Evolutionary conservation across 1,140 invertebrate species (phyloP).

Genomic region (Maniola jurtina): DNA sequence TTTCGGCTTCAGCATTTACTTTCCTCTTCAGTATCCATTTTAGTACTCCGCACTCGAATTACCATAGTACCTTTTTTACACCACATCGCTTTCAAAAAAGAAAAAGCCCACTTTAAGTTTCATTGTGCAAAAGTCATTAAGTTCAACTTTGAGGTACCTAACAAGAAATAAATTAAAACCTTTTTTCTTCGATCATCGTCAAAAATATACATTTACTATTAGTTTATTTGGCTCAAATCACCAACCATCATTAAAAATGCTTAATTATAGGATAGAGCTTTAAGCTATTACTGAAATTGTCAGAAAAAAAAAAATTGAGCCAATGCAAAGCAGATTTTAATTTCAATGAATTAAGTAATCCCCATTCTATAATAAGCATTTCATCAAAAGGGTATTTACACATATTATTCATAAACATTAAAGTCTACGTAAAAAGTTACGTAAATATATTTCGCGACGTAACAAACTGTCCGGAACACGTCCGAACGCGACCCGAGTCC

Average conservation of each 20-base stretch:
- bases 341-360: not conserved
- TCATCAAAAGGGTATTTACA: not conserved
- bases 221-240: no score
- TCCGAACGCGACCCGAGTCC: constrained; percentile 3
- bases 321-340: no score
- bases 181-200: no score
- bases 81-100: constrained; percentile 7
- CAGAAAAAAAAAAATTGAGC: no score
- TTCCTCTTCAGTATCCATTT: constrained; percentile 41
- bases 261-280: no score
- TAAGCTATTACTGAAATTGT: no score
- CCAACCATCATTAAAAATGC: no score
- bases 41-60: constrained; percentile 10
- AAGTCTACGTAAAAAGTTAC: constrained; percentile 23
- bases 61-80: not conserved
- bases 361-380: not conserved
- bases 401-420: no score
- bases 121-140: not conserved
- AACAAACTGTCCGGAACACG: not conserved
- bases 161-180: no score
- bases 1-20: constrained; percentile 46
- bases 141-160: no score
- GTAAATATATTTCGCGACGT: constrained; percentile 3
- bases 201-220: no score
- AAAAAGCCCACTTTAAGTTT: not conserved